Conservation (phyloP, 37 sponge, comb jelly and placozoan genomes). For the Halichondria panicea region DNA sequence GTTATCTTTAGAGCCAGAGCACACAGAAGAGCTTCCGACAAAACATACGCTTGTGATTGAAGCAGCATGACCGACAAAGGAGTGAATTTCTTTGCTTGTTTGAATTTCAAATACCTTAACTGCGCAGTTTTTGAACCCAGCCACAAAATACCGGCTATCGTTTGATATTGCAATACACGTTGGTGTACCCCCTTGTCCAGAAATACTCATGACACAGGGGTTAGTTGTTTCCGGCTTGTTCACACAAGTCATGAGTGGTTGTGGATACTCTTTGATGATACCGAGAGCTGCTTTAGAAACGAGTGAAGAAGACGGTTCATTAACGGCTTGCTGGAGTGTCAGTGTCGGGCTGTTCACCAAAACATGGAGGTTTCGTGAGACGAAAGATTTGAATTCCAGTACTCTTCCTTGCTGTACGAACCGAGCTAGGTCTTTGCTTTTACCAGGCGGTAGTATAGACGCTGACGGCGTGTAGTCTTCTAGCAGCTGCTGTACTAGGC, state of each 20-base stretch:
- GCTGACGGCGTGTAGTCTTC: conserved; percentile 79
- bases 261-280: conserved; percentile 15
- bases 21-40: conserved; percentile 58
- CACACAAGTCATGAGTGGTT: conserved; percentile 60
- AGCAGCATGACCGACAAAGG: conserved; percentile 86
- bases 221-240: conserved; percentile 64
- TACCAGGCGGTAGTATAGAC: conserved; percentile 26
- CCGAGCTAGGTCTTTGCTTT: conserved; percentile 50
- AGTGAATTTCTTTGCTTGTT: conserved; percentile 72
- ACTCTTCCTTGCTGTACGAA: conserved; percentile 60
- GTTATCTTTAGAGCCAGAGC: conserved; percentile 82
- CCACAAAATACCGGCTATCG: conserved; percentile 64
- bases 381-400: conserved; percentile 67
- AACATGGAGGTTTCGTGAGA: conserved; percentile 86
- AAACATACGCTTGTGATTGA: conserved; percentile 78
- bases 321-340: conserved; percentile 88
- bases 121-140: conserved; percentile 74
- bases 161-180: conserved; percentile 69
- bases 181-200: conserved; percentile 39
- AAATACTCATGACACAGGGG: conserved; percentile 75
- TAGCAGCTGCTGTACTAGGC: conserved; percentile 70
- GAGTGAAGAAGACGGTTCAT: conserved; percentile 63
- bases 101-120: conserved; percentile 72
- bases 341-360: conserved; percentile 63
- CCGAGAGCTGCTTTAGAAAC: conserved; percentile 39